A percentile compares a stretch with the other conserved stretches of the same genome.
Evolutionary conservation across 2,888 invertebrate genomes (phyloP).

Genomic region (Calameuta pallipes): DNA sequence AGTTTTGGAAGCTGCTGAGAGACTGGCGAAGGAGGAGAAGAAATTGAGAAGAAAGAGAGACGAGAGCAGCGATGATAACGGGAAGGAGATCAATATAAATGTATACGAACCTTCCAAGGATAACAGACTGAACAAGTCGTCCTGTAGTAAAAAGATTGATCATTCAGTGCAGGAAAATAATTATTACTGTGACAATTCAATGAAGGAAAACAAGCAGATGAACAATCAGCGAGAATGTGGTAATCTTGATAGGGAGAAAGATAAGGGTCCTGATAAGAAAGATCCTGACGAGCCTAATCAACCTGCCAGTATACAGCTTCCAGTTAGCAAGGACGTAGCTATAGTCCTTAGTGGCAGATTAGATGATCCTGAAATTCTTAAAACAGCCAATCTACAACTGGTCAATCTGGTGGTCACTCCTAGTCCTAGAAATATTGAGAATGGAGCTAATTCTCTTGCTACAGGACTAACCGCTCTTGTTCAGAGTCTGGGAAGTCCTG

Average conservation of each 20-base stretch:
- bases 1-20: slow-evolving; percentile 81
- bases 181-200: not conserved
- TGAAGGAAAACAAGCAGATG: slow-evolving; percentile 9
- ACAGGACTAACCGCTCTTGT: slow-evolving; percentile 23
- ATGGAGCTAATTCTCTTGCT: slow-evolving; percentile 1
- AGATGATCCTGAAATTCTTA: slow-evolving; percentile 54
- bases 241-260: slow-evolving; percentile 8
- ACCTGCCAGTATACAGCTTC: slow-evolving; percentile 41
- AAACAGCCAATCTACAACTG: slow-evolving; percentile 49
- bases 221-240: slow-evolving; percentile 6
- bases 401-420: slow-evolving; percentile 55
- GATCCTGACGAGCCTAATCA: not conserved
- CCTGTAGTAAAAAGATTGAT: not conserved
- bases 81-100: slow-evolving; percentile 25
- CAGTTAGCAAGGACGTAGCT: slow-evolving; percentile 58
- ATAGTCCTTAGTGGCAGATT: slow-evolving; percentile 58
- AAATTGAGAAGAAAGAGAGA: slow-evolving; percentile 41
- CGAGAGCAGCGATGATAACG: not conserved
- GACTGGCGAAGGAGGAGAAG: slow-evolving; percentile 75
- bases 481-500: slow-evolving; percentile 25
- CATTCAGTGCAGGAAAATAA: not conserved
- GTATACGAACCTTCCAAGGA: not conserved
- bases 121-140: not conserved
- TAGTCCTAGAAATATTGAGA: slow-evolving; percentile 38
- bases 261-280: slow-evolving; percentile 1